These are phyloP conservation scores for Eilema griseolum DNA, from an alignment of 2,888 invertebrate species.

Conservation along the genomic window DNA sequence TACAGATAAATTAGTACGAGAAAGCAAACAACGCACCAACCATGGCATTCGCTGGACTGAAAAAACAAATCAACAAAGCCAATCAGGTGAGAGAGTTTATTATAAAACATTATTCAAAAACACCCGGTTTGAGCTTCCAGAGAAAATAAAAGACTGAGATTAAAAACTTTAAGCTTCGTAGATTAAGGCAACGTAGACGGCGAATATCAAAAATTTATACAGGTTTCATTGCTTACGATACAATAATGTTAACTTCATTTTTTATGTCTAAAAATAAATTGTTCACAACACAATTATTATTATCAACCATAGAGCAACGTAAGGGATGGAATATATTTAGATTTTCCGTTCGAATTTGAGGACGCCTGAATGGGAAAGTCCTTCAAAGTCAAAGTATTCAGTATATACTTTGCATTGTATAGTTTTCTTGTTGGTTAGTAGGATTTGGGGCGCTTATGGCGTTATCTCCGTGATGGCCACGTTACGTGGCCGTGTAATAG, in stretches of 20 bases:
- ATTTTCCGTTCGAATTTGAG: no score
- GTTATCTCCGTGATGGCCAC: no score
- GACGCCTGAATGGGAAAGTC: no score
- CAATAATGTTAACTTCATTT: background rate
- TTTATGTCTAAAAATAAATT: background rate
- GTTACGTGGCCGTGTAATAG: no score
- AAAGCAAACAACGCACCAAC: conserved; percentile 66
- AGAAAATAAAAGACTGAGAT: conserved; percentile 54
- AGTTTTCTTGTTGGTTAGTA: no score
- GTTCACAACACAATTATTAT: background rate
- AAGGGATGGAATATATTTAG: background rate
- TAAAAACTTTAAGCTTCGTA: conserved; percentile 61
- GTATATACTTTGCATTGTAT: no score
- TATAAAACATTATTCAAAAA: conserved; percentile 36
- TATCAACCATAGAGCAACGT: background rate
- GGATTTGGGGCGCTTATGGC: no score
- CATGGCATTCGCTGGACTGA: conserved; percentile 99
- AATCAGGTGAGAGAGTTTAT: conserved; percentile 93
- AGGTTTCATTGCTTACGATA: conserved; percentile 23
- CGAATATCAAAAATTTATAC: conserved; percentile 51
- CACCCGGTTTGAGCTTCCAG: conserved; percentile 28
- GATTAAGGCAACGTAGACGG: conserved; percentile 51
- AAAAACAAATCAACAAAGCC: conserved; percentile 99
- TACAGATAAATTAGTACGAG: conserved; percentile 61
- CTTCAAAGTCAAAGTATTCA: no score